These are phyloP conservation scores for Hirtodrosophila histrioides DNA, from an alignment of 2,888 invertebrate genomes.

Conservation along the genomic window DNA sequence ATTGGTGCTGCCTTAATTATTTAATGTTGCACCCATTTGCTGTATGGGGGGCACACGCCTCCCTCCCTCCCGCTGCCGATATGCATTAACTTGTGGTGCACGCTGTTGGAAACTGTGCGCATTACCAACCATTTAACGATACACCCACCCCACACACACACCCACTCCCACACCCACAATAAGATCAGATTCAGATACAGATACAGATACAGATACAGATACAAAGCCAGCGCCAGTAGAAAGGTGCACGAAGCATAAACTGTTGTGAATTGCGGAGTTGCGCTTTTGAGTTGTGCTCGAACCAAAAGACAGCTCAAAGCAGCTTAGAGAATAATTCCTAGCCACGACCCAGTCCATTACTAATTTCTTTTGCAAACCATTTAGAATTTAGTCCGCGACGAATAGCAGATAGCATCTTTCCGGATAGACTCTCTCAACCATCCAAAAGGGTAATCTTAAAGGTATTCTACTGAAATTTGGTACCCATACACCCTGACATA, in stretches of 20 bases:
- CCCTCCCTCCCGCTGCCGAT: too few relatives aligned
- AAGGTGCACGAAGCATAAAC: slow-evolving; percentile 49
- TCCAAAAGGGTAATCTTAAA: too few relatives aligned
- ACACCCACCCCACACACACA: slow-evolving; percentile 30
- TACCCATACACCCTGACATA: too few relatives aligned
- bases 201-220: slow-evolving; percentile 8
- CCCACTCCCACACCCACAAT: slow-evolving; percentile 17
- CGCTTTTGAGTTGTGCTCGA: slow-evolving; percentile 15
- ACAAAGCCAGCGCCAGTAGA: slow-evolving; percentile 17
- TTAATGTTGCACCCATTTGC: slow-evolving; percentile 77
- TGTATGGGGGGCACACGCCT: too few relatives aligned
- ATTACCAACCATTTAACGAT: slow-evolving; percentile 12
- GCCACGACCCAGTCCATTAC: too few relatives aligned
- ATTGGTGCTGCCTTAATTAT: slow-evolving; percentile 61
- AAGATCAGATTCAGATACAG: slow-evolving; percentile 1
- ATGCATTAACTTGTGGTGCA: too few relatives aligned
- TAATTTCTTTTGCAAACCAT: too few relatives aligned
- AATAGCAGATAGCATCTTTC: too few relatives aligned
- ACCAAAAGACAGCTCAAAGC: slow-evolving; percentile 1
- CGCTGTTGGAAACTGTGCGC: too few relatives aligned
- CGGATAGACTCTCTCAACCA: too few relatives aligned
- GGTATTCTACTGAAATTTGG: too few relatives aligned
- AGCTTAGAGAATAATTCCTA: background rate
- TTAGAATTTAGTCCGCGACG: too few relatives aligned
- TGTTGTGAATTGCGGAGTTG: slow-evolving; percentile 10